Conservation (phyloP, 2,888 invertebrate genomes). For the Idaea biselata region DNA sequence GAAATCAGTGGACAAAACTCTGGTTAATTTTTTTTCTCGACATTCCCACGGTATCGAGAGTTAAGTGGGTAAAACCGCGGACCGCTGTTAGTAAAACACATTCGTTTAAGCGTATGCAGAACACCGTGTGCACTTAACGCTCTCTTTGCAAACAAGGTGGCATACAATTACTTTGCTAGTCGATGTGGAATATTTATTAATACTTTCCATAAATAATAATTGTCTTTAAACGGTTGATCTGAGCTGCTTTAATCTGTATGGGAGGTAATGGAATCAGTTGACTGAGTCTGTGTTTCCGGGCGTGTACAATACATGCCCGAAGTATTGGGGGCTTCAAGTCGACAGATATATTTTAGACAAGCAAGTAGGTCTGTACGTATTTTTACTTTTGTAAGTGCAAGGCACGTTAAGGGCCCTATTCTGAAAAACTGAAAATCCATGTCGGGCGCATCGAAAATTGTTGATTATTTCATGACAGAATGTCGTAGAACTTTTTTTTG, state of each 20-base stretch:
- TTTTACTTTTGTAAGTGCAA: too few relatives aligned
- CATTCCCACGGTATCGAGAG: neutral
- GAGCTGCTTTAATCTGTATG: neutral
- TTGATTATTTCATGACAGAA: too few relatives aligned
- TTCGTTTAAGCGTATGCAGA: neutral
- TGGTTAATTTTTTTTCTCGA: neutral
- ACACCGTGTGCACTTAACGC: neutral
- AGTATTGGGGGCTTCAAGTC: too few relatives aligned
- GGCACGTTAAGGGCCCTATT: too few relatives aligned
- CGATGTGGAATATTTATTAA: neutral
- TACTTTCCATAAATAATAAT: neutral
- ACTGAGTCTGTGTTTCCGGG: too few relatives aligned
- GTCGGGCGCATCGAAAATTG: too few relatives aligned
- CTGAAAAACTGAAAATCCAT: too few relatives aligned
- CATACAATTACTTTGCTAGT: neutral
- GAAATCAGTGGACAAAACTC: neutral
- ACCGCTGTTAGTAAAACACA: neutral
- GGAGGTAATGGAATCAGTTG: neutral
- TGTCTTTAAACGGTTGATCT: neutral
- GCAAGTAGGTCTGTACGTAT: too few relatives aligned
- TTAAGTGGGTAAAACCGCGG: neutral
- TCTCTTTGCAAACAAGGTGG: constrained; percentile 1
- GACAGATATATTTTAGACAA: too few relatives aligned
- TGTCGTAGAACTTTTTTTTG: too few relatives aligned
- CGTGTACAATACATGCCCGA: too few relatives aligned